These are phyloP conservation scores for Congeria kusceri DNA, from an alignment of 2,888 invertebrate species.

Conservation along the genomic window DNA sequence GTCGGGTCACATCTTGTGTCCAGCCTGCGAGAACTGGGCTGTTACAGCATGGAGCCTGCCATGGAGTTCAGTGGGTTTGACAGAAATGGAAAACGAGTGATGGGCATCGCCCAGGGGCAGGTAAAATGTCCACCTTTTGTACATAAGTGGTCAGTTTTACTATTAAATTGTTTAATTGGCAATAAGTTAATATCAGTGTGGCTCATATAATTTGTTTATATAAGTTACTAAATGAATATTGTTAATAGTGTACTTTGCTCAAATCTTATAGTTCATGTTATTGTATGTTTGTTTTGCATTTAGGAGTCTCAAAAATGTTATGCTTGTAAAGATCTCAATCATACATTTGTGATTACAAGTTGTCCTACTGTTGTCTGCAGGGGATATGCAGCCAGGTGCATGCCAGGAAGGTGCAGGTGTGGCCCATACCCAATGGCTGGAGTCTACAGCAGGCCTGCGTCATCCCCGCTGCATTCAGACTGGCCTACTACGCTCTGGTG, in stretches of 20 bases:
- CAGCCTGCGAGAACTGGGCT: neutral
- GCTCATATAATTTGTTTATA: too few relatives aligned
- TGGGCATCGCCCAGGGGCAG: constrained; percentile 51
- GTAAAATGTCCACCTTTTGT: too few relatives aligned
- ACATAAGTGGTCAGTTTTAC: too few relatives aligned
- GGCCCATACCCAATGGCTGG: constrained; percentile 95
- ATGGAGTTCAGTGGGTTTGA: constrained; percentile 62
- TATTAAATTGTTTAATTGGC: too few relatives aligned
- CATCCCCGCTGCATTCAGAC: constrained; percentile 96
- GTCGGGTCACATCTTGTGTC: constrained; percentile 34
- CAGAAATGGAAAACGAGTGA: constrained; percentile 50
- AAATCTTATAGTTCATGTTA: too few relatives aligned
- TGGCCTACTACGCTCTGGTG: constrained; percentile 93
- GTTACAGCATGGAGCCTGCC: constrained; percentile 22
- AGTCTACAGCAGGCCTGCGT: constrained; percentile 96
- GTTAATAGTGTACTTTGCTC: too few relatives aligned
- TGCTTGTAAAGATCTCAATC: too few relatives aligned
- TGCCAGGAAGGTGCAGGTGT: constrained; percentile 90
- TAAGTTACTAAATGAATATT: too few relatives aligned
- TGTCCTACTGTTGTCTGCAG: constrained; percentile 61
- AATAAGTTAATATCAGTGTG: too few relatives aligned
- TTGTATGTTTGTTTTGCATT: too few relatives aligned
- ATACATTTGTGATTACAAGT: too few relatives aligned
- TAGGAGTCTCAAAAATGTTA: too few relatives aligned
- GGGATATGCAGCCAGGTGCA: constrained; percentile 93